phyloP scores from a whole-genome alignment of 2,113 vertebrate genomes.

The Microtus pennsylvanicus region DNA sequence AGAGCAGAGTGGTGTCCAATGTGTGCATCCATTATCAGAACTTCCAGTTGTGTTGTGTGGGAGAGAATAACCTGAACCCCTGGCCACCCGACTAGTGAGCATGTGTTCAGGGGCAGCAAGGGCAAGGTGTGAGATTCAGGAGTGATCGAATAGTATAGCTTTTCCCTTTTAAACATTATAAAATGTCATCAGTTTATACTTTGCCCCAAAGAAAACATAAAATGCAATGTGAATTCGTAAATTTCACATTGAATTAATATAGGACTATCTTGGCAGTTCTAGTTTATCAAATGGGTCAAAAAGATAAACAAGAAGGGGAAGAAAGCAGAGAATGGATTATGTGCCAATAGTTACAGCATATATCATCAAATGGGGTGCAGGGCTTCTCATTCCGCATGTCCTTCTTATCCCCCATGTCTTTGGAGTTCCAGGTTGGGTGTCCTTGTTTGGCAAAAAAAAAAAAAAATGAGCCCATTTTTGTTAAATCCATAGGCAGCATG shows the following conservation, averaged over 20 bases:
- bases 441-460: slow-evolving; percentile 17
- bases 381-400: not conserved
- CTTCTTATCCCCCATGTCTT: not conserved
- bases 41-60: not conserved
- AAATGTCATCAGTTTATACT: not conserved
- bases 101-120: not conserved
- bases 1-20: not conserved
- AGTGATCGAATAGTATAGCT: not conserved
- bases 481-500: slow-evolving; percentile 52
- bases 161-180: slow-evolving; percentile 23
- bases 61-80: not conserved
- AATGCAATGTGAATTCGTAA: not conserved
- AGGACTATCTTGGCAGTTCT: not conserved
- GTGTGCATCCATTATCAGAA: not conserved
- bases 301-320: not conserved
- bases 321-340: not conserved
- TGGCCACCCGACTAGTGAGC: not conserved
- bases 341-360: not conserved
- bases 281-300: not conserved
- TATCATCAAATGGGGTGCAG: not conserved
- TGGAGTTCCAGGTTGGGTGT: slow-evolving; percentile 32
- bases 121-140: not conserved
- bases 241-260: not conserved
- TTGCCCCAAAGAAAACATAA: not conserved
- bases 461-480: not conserved